A percentile compares a stretch with the other conserved stretches of the same genome.
Conservation (phyloP, 2,113 vertebrate genomes). For the Pelobates fuscus region DNA sequence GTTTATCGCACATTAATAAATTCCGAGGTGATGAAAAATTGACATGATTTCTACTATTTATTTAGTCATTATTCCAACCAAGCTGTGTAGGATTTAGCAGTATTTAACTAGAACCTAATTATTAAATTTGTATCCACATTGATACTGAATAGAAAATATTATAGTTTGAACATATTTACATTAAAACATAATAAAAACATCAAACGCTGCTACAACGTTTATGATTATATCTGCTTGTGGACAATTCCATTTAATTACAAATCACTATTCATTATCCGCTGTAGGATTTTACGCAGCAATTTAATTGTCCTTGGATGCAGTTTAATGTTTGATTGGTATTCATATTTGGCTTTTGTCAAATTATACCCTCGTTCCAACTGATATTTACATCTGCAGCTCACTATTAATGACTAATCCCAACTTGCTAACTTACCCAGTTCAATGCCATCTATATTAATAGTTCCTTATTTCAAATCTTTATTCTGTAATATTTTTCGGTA, state of each 20-base stretch:
- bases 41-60: too few relatives aligned
- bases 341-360: slow-evolving; percentile 36
- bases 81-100: too few relatives aligned
- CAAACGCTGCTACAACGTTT: not conserved
- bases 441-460: not conserved
- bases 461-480: too few relatives aligned
- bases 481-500: too few relatives aligned
- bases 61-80: too few relatives aligned
- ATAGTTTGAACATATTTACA: not conserved
- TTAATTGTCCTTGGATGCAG: slow-evolving; percentile 27
- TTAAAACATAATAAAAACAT: slow-evolving; percentile 2
- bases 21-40: too few relatives aligned
- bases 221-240: not conserved
- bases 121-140: too few relatives aligned
- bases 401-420: slow-evolving; percentile 5
- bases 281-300: slow-evolving; percentile 6
- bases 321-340: slow-evolving; percentile 12
- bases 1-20: too few relatives aligned
- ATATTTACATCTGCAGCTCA: slow-evolving; percentile 17
- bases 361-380: not conserved
- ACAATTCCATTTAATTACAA: slow-evolving; percentile 14
- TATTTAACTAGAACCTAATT: too few relatives aligned
- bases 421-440: not conserved
- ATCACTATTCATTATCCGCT: slow-evolving; percentile 30
- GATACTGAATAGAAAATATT: not conserved